Percentiles rank a stretch among this genome's conserved stretches.
Conservation (phyloP, 2,113 vertebrate genomes). For the Dryoscopus gambensis region DNA sequence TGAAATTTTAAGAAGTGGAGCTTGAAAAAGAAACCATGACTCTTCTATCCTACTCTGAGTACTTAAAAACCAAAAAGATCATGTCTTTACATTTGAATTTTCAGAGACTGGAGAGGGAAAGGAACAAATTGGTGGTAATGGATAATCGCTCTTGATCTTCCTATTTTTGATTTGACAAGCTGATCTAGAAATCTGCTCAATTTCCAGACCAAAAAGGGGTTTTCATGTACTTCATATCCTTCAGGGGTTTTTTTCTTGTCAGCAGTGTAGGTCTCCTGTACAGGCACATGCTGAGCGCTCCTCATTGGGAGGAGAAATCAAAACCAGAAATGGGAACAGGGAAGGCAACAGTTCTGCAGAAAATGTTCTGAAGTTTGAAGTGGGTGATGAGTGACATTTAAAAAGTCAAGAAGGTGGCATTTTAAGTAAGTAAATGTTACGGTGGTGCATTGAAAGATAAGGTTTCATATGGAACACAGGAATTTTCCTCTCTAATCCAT, state of each 20-base stretch:
- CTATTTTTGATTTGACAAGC: not conserved
- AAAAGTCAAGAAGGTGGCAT: not conserved
- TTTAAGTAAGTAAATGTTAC: not conserved
- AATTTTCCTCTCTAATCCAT: not conserved
- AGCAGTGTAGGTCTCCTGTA: not conserved
- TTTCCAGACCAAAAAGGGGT: fast-evolving
- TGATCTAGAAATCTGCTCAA: not conserved
- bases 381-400: not conserved
- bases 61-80: not conserved
- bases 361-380: not conserved
- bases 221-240: not conserved
- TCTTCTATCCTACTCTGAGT: not conserved
- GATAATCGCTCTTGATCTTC: not conserved
- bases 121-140: not conserved
- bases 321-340: not conserved
- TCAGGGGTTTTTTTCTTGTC: not conserved
- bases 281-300: not conserved
- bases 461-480: not conserved
- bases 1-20: not conserved
- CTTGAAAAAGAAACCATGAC: not conserved
- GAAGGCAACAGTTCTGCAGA: not conserved
- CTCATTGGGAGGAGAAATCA: fast-evolving
- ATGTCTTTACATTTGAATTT: not conserved
- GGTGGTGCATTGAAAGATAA: not conserved
- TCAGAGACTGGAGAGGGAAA: not conserved